Percentiles rank a stretch among this genome's conserved stretches.
Conservation (phyloP, 2,113 vertebrate species). For the Crocuta crocuta region DNA sequence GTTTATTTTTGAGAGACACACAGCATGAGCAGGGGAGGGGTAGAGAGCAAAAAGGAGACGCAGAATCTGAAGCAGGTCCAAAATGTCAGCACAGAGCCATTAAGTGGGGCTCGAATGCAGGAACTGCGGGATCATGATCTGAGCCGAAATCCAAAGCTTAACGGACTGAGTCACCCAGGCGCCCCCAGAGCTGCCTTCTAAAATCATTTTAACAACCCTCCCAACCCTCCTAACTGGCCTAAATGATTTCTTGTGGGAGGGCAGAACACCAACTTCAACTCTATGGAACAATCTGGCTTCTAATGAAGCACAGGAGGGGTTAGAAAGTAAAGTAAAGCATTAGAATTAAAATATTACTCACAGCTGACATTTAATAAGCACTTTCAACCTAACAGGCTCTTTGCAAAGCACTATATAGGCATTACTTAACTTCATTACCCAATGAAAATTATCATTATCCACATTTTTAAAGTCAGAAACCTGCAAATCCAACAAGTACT, state of each 20-base stretch:
- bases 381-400: background rate
- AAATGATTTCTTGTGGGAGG: background rate
- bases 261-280: too few species aligned
- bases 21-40: too few species aligned
- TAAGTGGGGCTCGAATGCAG: too few species aligned
- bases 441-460: background rate
- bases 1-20: too few species aligned
- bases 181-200: background rate
- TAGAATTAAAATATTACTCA: background rate
- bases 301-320: background rate
- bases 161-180: too few species aligned
- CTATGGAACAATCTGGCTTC: background rate
- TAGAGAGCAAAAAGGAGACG: too few species aligned
- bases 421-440: background rate
- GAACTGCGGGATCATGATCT: too few species aligned
- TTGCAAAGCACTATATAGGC: background rate
- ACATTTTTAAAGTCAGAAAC: background rate
- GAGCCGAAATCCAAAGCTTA: too few species aligned
- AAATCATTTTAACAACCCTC: conserved; percentile 1
- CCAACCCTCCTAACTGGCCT: background rate
- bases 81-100: too few species aligned
- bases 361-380: background rate
- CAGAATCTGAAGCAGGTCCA: too few species aligned
- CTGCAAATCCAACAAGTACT: background rate
- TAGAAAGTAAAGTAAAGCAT: background rate